A percentile compares a stretch with the other conserved stretches of the same genome.
These are phyloP conservation scores for Sula dactylatra DNA, from an alignment of 2,113 vertebrate genomes.

Conservation along the genomic window DNA sequence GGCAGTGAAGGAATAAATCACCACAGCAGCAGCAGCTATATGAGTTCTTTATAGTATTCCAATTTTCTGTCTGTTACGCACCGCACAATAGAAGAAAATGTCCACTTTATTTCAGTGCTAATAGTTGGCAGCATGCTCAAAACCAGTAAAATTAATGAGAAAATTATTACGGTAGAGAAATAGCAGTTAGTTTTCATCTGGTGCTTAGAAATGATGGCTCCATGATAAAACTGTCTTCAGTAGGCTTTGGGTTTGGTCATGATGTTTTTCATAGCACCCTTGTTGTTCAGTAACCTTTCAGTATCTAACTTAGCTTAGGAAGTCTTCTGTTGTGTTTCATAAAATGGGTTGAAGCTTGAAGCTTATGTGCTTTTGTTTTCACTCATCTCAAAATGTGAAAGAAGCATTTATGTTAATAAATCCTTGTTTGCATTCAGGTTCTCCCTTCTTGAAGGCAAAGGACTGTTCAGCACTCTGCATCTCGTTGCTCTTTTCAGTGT, in stretches of 20 bases:
- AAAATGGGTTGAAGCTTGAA: not conserved
- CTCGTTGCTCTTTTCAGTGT: not conserved
- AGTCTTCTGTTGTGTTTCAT: not conserved
- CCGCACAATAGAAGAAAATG: not conserved
- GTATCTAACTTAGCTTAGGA: not conserved
- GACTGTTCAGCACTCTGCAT: not conserved
- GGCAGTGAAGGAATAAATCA: constrained; percentile 1
- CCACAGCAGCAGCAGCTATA: not conserved
- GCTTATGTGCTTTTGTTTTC: not conserved
- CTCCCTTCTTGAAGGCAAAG: not conserved
- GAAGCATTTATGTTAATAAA: not conserved
- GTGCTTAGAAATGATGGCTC: not conserved
- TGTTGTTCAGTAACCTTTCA: not conserved
- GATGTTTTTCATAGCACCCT: not conserved
- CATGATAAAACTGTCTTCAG: not conserved
- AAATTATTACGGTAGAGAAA: not conserved
- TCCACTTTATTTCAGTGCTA: not conserved
- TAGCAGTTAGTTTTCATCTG: not conserved
- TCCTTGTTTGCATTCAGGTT: not conserved
- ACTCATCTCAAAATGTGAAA: not conserved
- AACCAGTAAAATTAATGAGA: not conserved
- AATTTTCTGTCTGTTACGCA: not conserved
- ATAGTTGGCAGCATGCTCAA: not conserved
- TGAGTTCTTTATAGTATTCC: not conserved
- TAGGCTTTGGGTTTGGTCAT: not conserved